Evolutionary conservation across 2,113 vertebrate species (phyloP), one percentile per base, ranked within the genome.

Genomic region (Gavia stellata): DNA sequence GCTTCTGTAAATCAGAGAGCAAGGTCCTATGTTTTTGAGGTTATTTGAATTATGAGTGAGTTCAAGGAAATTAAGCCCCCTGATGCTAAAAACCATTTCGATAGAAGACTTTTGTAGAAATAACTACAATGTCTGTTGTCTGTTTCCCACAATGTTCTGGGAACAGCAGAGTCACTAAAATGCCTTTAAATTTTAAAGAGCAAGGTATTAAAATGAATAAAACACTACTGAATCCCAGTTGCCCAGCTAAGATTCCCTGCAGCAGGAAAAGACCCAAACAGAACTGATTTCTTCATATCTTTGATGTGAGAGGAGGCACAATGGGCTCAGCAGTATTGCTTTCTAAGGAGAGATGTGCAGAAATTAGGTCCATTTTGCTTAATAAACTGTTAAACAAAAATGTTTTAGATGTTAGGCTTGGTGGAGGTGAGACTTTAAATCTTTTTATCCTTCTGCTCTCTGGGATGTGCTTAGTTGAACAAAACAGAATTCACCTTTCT

Each of bases 141-240:
- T 85, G 38, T 65, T 96, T 92, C 58, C n/a, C 33, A 80, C 58
- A 50, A 52, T 53, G 29, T 70, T 85, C 74, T 77, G 66, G 31
- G 55, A 93, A 90, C 12, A 62, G 40, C 12, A 77, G n/a, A 73
- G 61, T 73, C 87, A 90, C 81, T 85, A 92, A 96, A 96, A 89
- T 55, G 34, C 6, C 74, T 97, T 89, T 89, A 82, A 89, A 92
- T 80, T 94, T 90, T 95, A 90, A 96, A 94, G 67, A 92, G 14
- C 17, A 82, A 75, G 11, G 44, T 77, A 93, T 80, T 91, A 92
- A 88, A 96, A 96, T 90, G 24, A 80, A 70, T 94, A 89, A 96
- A 96, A 63, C 62, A 58, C 42, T 75, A 20, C 36, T n/a, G 53
- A 91, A 95, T 67, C 72, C 59, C 78, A 74, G 29, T 56, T 95